Evolutionary conservation across 37 sponge, comb jelly and placozoan species (phyloP).

Genomic region (Halichondria panicea): DNA sequence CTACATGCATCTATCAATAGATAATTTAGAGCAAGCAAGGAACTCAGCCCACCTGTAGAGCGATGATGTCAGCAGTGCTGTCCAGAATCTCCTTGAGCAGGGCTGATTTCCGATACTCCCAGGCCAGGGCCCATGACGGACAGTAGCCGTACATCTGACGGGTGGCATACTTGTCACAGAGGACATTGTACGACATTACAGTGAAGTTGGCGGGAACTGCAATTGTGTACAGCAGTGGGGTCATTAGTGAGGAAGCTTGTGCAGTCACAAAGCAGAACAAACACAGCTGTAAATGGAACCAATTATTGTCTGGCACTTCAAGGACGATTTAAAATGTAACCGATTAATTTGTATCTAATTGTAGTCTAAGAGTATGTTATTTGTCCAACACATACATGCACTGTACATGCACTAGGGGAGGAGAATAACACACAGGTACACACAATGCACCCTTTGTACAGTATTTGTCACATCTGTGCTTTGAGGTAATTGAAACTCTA

Average conservation of each 20-base stretch:
- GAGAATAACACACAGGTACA: too few relatives aligned
- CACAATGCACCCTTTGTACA: too few relatives aligned
- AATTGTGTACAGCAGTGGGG: conserved; percentile 3
- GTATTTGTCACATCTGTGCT: too few relatives aligned
- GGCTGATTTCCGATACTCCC: conserved; percentile 86
- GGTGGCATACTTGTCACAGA: conserved; percentile 91
- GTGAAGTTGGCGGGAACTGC: conserved; percentile 54
- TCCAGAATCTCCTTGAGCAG: conserved; percentile 87
- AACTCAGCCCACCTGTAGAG: conserved; percentile 66
- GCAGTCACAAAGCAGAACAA: not conserved
- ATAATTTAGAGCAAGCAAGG: too few relatives aligned
- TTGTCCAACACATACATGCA: too few relatives aligned
- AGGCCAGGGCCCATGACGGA: conserved; percentile 89
- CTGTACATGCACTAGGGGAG: too few relatives aligned
- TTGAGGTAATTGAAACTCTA: too few relatives aligned
- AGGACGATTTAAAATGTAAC: not conserved
- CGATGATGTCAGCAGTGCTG: conserved; percentile 81
- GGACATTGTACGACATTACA: conserved; percentile 92
- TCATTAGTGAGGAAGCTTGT: conserved; percentile 10
- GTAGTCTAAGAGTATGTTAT: too few relatives aligned
- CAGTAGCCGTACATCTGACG: conserved; percentile 94
- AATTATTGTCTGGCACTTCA: too few relatives aligned
- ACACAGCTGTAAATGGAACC: not conserved
- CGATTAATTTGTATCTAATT: too few relatives aligned
- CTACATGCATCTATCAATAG: not conserved